Conservation (phyloP, 2,113 vertebrate genomes). For the Cyprichromis sp. region DNA sequence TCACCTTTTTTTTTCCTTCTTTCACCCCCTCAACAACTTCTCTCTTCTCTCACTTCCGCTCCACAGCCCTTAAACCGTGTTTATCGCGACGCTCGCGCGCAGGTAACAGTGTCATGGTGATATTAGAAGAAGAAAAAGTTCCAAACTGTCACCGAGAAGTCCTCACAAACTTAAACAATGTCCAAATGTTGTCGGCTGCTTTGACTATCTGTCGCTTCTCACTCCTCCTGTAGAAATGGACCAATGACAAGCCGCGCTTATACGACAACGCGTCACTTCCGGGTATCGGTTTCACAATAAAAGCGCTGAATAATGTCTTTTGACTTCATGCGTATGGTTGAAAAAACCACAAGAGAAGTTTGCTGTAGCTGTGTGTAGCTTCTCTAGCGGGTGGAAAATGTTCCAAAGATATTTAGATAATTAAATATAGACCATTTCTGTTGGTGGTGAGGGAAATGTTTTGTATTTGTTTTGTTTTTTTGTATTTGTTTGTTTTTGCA, state of each 20-base stretch:
- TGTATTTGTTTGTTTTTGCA: background rate
- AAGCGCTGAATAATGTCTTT: background rate
- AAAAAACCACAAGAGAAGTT: background rate
- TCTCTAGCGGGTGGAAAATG: background rate
- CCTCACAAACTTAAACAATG: background rate
- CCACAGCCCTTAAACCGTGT: background rate
- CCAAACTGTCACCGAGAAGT: background rate
- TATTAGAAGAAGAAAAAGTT: background rate
- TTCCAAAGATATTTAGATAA: background rate
- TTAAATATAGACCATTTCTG: background rate
- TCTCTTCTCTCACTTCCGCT: conserved; percentile 53
- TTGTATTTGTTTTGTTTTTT: background rate
- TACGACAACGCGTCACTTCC: background rate
- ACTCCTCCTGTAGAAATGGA: conserved; percentile 3
- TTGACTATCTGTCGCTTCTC: conserved; percentile 7
- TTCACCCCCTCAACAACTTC: conserved; percentile 41
- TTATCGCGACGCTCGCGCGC: background rate
- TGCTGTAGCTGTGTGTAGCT: background rate
- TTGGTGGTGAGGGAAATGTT: background rate
- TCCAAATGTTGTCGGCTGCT: background rate
- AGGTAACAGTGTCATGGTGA: background rate
- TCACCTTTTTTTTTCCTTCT: conserved; percentile 29
- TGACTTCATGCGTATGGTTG: background rate
- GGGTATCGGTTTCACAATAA: conserved; percentile 14
- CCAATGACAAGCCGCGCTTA: background rate